Conservation (phyloP, 2,113 vertebrate genomes). For the Chaetorhynchus papuensis region DNA sequence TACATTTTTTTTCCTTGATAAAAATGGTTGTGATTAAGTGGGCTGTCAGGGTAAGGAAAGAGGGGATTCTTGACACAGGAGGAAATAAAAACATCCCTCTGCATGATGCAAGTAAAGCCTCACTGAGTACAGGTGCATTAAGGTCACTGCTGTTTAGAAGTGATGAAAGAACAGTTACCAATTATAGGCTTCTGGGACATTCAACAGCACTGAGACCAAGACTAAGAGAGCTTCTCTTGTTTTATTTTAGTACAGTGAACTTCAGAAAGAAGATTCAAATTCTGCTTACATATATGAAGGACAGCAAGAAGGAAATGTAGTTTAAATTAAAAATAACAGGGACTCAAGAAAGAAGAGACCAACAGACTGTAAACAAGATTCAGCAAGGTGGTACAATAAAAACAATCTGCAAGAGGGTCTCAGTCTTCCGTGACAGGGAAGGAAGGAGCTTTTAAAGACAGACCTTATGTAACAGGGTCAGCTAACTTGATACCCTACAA, state of each 20-base stretch:
- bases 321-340: background rate
- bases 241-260: background rate
- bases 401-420: background rate
- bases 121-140: background rate
- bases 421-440: background rate
- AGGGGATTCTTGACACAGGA: rapidly evolving
- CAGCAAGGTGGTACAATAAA: background rate
- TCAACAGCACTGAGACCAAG: background rate
- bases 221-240: background rate
- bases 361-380: background rate
- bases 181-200: background rate
- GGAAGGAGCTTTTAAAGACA: background rate
- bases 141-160: background rate
- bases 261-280: background rate
- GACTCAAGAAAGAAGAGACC: background rate
- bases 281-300: background rate
- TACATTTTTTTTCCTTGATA: background rate
- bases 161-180: background rate
- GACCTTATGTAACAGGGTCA: background rate
- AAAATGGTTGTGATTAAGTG: background rate
- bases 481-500: background rate
- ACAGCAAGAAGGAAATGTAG: background rate
- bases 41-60: background rate
- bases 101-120: background rate
- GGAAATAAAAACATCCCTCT: background rate